A percentile compares a stretch with the other conserved stretches of the same genome.
These are phyloP conservation scores for Nyctibius bracteatus DNA, from an alignment of 2,113 vertebrate genomes.

Conservation along the genomic window DNA sequence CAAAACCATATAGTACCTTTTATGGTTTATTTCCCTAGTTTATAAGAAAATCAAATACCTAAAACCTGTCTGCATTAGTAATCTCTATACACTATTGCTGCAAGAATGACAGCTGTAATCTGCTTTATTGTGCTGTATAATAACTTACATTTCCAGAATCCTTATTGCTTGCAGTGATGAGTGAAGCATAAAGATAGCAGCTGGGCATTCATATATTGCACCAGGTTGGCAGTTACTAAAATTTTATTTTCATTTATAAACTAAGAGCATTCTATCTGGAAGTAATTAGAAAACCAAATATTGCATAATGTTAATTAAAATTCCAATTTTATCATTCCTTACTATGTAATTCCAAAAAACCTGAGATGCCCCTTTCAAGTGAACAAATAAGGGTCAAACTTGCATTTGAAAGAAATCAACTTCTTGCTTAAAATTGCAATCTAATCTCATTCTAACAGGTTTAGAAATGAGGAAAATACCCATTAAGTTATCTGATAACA, in stretches of 20 bases:
- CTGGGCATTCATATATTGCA: neutral
- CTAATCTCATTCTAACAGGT: neutral
- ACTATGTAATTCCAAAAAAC: neutral
- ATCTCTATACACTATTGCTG: neutral
- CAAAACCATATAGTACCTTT: neutral
- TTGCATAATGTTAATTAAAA: neutral
- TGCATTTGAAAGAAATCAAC: neutral
- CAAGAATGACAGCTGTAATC: neutral
- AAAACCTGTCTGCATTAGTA: neutral
- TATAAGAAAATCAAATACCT: neutral
- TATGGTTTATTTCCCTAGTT: neutral
- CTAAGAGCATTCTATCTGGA: neutral
- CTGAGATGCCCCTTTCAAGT: neutral
- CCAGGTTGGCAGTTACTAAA: neutral
- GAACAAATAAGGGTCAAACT: neutral
- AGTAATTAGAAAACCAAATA: neutral
- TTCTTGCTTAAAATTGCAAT: neutral
- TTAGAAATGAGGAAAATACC: neutral
- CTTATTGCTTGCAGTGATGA: neutral
- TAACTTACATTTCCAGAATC: neutral
- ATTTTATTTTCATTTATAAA: neutral
- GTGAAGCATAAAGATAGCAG: neutral
- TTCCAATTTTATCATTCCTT: neutral
- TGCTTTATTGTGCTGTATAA: neutral
- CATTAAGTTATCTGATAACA: neutral